Percentiles rank a stretch among this genome's conserved stretches.
These are phyloP conservation scores for Hydrolagus colliei DNA, from an alignment of 2,797 vertebrate species.

Conservation along the genomic window DNA sequence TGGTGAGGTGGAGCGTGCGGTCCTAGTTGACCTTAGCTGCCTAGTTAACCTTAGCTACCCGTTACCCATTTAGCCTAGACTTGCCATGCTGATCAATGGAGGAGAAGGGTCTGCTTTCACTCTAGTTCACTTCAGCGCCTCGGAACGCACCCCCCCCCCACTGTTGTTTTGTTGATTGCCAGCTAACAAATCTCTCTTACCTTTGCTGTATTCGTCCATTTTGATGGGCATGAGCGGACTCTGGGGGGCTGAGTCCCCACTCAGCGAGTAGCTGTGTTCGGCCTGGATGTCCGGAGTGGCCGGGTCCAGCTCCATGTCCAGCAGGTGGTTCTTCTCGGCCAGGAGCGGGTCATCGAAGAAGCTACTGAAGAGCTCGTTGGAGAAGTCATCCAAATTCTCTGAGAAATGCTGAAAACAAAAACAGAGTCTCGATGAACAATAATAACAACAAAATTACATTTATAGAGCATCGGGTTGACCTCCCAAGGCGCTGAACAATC, in stretches of 20 bases:
- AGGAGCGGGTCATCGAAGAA: slow-evolving; percentile 93
- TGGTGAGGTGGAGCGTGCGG: too few relatives aligned
- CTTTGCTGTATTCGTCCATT: slow-evolving; percentile 78
- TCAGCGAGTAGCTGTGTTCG: slow-evolving; percentile 96
- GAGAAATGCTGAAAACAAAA: slow-evolving; percentile 75
- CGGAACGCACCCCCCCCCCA: slow-evolving; percentile 28
- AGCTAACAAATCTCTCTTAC: slow-evolving; percentile 46
- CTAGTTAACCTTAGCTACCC: too few relatives aligned
- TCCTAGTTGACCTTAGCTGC: too few relatives aligned
- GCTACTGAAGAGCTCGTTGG: slow-evolving; percentile 91
- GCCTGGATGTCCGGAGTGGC: slow-evolving; percentile 84
- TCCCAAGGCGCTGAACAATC: too few relatives aligned
- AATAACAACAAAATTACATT: too few relatives aligned
- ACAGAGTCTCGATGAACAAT: not conserved
- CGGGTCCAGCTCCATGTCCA: slow-evolving; percentile 87
- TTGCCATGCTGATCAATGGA: slow-evolving; percentile 19
- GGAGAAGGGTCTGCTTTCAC: not conserved
- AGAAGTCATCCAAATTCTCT: slow-evolving; percentile 97
- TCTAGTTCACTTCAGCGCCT: slow-evolving; percentile 25
- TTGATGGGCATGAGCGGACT: slow-evolving; percentile 87
- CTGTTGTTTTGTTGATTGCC: too few relatives aligned
- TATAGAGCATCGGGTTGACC: too few relatives aligned
- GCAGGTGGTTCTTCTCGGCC: slow-evolving; percentile 76
- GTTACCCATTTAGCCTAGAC: too few relatives aligned
- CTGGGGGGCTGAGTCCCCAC: slow-evolving; percentile 91